Conservation (phyloP, 2,888 invertebrate genomes). For the Ischnura elegans region DNA sequence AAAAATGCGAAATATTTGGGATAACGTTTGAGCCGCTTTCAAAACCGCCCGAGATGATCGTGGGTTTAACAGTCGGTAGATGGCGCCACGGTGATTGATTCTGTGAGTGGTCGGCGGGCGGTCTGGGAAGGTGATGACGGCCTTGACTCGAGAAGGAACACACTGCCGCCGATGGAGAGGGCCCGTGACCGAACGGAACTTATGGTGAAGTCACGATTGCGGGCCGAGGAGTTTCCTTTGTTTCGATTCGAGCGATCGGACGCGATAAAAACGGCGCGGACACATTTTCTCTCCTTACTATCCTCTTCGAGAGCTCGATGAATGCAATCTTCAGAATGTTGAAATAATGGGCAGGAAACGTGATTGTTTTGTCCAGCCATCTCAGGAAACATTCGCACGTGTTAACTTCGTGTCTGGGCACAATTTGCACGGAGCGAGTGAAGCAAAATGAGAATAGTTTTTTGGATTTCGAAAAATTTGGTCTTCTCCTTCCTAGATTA, state of each 20-base stretch:
- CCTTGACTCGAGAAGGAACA: background rate
- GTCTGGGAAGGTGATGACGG: background rate
- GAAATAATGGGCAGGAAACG: background rate
- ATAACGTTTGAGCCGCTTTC: too few relatives aligned
- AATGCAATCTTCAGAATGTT: background rate
- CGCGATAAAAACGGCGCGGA: background rate
- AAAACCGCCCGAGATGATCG: too few relatives aligned
- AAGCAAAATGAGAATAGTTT: background rate
- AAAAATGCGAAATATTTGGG: too few relatives aligned
- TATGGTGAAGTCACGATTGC: background rate
- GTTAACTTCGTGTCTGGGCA: background rate
- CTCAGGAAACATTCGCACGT: background rate
- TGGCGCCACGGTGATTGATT: background rate
- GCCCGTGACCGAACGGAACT: background rate
- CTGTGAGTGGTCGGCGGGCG: background rate
- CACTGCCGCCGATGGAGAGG: background rate
- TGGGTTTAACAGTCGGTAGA: too few relatives aligned
- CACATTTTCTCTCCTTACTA: background rate
- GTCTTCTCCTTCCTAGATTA: too few relatives aligned
- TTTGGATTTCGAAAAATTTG: background rate
- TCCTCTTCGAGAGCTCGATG: background rate
- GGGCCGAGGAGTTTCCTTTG: background rate
- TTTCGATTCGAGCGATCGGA: background rate
- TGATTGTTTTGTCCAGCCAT: background rate
- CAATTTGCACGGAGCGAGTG: too few relatives aligned